Conservation (phyloP, 2,113 vertebrate species). For the Aldabrachelys gigantea region DNA sequence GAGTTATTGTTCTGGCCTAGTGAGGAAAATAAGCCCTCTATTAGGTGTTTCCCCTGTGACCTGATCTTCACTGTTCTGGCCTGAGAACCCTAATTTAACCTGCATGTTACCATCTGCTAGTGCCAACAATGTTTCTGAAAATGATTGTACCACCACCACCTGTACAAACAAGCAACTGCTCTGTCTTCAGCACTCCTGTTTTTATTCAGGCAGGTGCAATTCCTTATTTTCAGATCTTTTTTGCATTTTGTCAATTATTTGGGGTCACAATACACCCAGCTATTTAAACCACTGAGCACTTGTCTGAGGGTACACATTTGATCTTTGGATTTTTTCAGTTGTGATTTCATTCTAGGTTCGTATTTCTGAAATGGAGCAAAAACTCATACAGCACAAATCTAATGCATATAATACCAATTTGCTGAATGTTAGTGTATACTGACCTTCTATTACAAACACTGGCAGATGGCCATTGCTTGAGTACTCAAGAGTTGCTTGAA, state of each 20-base stretch:
- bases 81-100: neutral
- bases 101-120: neutral
- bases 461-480: slow-evolving; percentile 78
- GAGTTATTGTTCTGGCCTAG: neutral
- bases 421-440: slow-evolving; percentile 66
- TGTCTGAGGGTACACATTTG: neutral
- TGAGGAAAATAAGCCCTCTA: neutral
- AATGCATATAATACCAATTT: slow-evolving; percentile 65
- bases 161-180: neutral
- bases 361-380: slow-evolving; percentile 54
- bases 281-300: neutral
- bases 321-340: slow-evolving; percentile 48
- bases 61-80: neutral
- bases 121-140: neutral
- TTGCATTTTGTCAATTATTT: neutral
- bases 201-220: rapidly evolving
- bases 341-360: slow-evolving; percentile 49
- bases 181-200: neutral
- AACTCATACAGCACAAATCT: slow-evolving; percentile 55
- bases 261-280: neutral
- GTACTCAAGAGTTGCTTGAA: slow-evolving; percentile 63
- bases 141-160: neutral
- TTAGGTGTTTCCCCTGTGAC: neutral
- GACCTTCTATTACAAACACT: slow-evolving; percentile 76
- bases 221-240: neutral